Percentiles rank a stretch among this genome's conserved stretches.
These are phyloP conservation scores for Aphelocoma coerulescens DNA, from an alignment of 2,113 vertebrate genomes.

Conservation along the genomic window DNA sequence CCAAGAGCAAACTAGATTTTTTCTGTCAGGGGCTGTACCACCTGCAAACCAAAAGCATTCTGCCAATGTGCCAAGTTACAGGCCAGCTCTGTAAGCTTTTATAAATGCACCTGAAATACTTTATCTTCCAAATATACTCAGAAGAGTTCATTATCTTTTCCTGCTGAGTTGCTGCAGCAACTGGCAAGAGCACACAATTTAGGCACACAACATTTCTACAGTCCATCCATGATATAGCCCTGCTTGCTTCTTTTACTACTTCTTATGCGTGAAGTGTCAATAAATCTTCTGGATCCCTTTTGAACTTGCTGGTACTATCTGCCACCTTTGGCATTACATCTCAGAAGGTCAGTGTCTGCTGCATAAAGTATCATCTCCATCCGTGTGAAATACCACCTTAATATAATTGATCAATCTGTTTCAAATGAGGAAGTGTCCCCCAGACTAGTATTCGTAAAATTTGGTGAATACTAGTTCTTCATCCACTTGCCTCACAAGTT, in stretches of 20 bases:
- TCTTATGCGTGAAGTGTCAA: rapidly evolving
- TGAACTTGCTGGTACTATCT: background rate
- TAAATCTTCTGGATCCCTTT: background rate
- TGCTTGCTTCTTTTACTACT: background rate
- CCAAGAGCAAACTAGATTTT: background rate
- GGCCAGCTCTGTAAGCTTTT: background rate
- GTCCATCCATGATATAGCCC: too few species aligned
- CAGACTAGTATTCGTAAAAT: background rate
- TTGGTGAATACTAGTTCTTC: background rate
- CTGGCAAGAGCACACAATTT: background rate
- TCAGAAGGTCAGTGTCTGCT: background rate
- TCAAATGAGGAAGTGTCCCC: background rate
- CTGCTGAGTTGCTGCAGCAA: background rate
- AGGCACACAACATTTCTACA: background rate
- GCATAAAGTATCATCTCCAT: background rate
- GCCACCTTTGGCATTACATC: background rate
- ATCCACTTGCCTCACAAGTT: background rate
- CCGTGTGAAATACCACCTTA: background rate
- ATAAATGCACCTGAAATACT: background rate
- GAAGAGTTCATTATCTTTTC: background rate
- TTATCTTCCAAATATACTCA: background rate
- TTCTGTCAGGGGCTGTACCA: background rate
- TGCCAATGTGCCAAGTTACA: background rate
- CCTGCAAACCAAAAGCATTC: background rate
- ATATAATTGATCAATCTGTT: background rate